Evolutionary conservation across 2,888 invertebrate species (phyloP), one percentile per base, ranked within the genome.

Genomic region (Drosophila prolongata): DNA sequence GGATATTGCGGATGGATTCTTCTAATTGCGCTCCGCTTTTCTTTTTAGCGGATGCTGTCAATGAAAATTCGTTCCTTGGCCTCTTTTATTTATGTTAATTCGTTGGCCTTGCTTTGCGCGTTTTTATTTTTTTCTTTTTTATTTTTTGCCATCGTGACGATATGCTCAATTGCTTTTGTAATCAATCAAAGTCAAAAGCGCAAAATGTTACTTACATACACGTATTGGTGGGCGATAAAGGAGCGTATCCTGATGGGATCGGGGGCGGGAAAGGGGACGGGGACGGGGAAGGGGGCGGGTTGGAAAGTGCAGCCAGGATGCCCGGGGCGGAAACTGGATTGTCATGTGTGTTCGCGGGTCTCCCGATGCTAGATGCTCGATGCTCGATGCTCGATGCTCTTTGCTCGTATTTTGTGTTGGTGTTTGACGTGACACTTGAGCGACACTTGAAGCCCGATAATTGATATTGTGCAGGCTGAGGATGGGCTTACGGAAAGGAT

Each of bases 351-450:
- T 37, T 52, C 44, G 58, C 70, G 57, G 46, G 52, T 44, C 50
- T 57, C 50, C 30, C 13, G 50, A 30, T 59, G 14, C 47, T n/a
- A 24, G 50, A 44, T 11, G 13, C 52, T 30, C 35, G 16, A 16
- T 16, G 16, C 16, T 16, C 16, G 59, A 65, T 35, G 54, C 24
- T 9, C 35, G 44, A 54, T 60, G 73, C 64, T 43, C 64, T 73
- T 56, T 55, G 54, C 68, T 66, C 46, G 68, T 42, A 77, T 79
- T 58, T 71, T 69, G 54, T 60, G 61, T 77, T 62, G 77, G 85
- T 75, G 79, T 82, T 85, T 79, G 88, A 87, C 88, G 83, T 83
- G 86, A 83, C 82, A 85, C 80, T 82, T 87, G 82, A 88, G 82
- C 79, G 82, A 83, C 82, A 83, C 78, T 87, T 86, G 88, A 88